Evolutionary conservation across 2,113 vertebrate species (phyloP).

Genomic region (Pachypanchax playfairii): DNA sequence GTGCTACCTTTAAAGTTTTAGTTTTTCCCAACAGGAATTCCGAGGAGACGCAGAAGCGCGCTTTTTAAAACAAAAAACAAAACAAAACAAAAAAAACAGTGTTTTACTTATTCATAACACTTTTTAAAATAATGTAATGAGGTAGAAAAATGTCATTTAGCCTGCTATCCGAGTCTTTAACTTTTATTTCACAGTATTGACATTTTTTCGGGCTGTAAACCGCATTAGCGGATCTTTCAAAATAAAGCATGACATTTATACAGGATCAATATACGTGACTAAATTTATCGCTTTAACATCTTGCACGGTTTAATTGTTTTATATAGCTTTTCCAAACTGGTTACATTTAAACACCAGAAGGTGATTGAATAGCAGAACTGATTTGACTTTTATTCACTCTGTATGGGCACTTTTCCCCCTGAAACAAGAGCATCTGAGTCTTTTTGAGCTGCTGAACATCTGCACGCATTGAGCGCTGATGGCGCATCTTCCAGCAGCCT

Average conservation of each 20-base stretch:
- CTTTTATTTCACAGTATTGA: not conserved
- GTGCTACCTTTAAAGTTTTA: slow-evolving; percentile 51
- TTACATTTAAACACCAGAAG: slow-evolving; percentile 31
- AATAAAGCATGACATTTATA: not conserved
- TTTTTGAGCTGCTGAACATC: slow-evolving; percentile 70
- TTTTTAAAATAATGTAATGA: too few species aligned
- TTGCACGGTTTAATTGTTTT: not conserved
- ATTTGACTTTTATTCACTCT: slow-evolving; percentile 51
- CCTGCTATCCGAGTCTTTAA: too few species aligned
- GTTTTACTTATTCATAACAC: too few species aligned
- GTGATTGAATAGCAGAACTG: slow-evolving; percentile 38
- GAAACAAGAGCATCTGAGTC: slow-evolving; percentile 52
- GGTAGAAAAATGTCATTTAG: too few species aligned
- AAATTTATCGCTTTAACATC: not conserved
- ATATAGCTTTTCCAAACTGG: not conserved
- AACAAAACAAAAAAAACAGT: too few species aligned
- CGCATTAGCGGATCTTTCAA: too few species aligned
- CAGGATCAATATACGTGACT: slow-evolving; percentile 4
- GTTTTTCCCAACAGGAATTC: slow-evolving; percentile 50
- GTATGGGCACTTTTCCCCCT: slow-evolving; percentile 15
- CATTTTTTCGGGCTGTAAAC: too few species aligned
- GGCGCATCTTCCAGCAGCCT: slow-evolving; percentile 47
- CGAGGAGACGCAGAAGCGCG: slow-evolving; percentile 10
- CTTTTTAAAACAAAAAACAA: too few species aligned
- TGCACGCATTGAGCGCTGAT: slow-evolving; percentile 62